Percentiles rank a stretch among this genome's conserved stretches.
These are phyloP conservation scores for Mycteria americana DNA, from an alignment of 2,797 vertebrate species.

Conservation along the genomic window DNA sequence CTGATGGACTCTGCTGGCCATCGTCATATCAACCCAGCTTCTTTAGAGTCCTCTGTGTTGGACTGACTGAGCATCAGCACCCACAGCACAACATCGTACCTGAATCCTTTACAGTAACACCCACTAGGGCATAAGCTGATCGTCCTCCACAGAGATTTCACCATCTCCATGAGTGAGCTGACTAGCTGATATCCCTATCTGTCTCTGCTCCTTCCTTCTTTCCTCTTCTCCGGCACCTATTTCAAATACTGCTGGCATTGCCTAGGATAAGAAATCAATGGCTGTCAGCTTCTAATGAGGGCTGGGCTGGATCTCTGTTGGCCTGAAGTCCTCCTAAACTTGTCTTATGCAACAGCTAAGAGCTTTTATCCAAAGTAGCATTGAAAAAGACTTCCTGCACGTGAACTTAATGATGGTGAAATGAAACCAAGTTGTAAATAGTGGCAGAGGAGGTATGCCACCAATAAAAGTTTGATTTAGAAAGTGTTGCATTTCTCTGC, in stretches of 20 bases:
- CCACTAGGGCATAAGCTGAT: accelerated
- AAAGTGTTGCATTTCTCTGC: background rate
- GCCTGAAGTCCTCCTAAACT: background rate
- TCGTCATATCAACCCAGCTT: background rate
- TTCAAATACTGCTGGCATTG: background rate
- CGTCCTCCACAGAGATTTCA: background rate
- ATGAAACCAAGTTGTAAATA: background rate
- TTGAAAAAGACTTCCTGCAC: background rate
- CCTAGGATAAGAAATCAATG: background rate
- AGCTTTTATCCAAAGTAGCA: background rate
- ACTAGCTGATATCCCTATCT: background rate
- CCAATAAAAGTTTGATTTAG: background rate
- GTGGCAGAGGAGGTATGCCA: background rate
- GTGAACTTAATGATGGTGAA: background rate
- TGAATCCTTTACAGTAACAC: background rate
- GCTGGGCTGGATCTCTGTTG: background rate
- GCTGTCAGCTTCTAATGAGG: background rate
- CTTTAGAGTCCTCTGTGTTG: accelerated
- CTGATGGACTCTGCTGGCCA: background rate
- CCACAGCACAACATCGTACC: accelerated
- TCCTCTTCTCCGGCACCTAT: background rate
- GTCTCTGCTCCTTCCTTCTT: background rate
- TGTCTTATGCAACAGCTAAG: background rate
- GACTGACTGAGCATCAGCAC: background rate
- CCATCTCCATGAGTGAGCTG: background rate